Evolutionary conservation across 2,113 vertebrate species (phyloP).

Genomic region (Phainopepla nitens): DNA sequence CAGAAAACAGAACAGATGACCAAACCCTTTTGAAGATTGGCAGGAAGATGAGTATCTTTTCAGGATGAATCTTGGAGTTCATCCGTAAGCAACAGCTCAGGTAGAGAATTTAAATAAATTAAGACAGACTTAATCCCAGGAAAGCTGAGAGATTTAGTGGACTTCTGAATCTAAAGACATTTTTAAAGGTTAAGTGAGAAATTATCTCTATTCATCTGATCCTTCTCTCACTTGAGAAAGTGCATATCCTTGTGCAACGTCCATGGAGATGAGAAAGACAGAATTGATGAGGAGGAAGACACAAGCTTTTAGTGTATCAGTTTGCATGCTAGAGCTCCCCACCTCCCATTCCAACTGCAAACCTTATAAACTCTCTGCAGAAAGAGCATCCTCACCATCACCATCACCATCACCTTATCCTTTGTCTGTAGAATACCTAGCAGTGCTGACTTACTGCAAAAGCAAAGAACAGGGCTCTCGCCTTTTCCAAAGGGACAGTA

Average conservation of each 20-base stretch:
- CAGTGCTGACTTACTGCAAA: not conserved
- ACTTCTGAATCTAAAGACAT: not conserved
- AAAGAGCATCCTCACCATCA: not conserved
- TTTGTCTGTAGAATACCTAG: not conserved
- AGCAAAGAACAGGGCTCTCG: not conserved
- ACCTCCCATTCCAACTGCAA: not conserved
- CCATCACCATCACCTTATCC: not conserved
- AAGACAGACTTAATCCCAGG: not conserved
- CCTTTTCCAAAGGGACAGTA: not conserved
- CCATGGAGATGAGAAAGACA: not conserved
- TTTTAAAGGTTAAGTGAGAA: not conserved
- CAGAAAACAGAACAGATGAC: not conserved
- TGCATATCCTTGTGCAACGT: not conserved
- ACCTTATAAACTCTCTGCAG: not conserved
- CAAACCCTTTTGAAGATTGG: not conserved
- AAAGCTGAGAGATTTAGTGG: not conserved
- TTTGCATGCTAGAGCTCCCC: not conserved
- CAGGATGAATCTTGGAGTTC: not conserved
- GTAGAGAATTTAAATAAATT: not conserved
- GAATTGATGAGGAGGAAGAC: not conserved
- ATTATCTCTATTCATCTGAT: not conserved
- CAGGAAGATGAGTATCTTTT: not conserved
- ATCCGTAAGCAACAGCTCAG: not conserved
- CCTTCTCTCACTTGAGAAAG: not conserved
- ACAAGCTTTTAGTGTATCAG: not conserved